These are phyloP conservation scores for Zygothrica quintamaculata DNA, from an alignment of 2,888 invertebrate species.

Conservation along the genomic window DNA sequence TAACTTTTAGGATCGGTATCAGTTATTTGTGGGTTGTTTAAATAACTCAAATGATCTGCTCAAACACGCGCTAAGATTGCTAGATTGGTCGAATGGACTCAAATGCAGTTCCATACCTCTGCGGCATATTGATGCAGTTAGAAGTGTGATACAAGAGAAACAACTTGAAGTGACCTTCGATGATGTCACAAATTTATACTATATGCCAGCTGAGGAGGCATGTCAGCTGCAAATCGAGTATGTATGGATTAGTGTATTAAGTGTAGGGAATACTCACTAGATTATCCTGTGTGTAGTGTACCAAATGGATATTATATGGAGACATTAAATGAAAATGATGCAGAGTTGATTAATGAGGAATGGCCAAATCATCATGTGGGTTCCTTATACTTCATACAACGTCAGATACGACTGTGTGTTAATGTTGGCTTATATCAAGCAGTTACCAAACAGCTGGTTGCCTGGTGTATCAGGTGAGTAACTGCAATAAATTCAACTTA, in stretches of 20 bases:
- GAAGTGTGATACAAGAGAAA: conserved; percentile 65
- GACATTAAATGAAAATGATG: conserved; percentile 61
- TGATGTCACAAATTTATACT: conserved; percentile 63
- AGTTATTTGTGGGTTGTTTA: conserved; percentile 80
- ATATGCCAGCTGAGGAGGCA: conserved; percentile 68
- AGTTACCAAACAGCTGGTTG: conserved; percentile 73
- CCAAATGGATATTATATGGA: conserved; percentile 63
- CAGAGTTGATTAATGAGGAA: conserved; percentile 65
- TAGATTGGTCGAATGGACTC: conserved; percentile 81
- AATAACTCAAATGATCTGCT: conserved; percentile 40
- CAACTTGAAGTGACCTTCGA: conserved; percentile 67
- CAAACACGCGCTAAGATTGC: conserved; percentile 64
- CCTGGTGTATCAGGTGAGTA: conserved; percentile 83
- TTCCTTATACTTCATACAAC: conserved; percentile 73
- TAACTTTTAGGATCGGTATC: conserved; percentile 81
- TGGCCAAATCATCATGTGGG: conserved; percentile 82
- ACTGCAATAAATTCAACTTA: background rate
- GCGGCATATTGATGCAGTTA: conserved; percentile 55
- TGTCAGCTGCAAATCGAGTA: conserved; percentile 67
- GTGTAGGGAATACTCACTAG: background rate
- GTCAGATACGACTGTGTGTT: conserved; percentile 75
- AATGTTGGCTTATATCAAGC: conserved; percentile 78
- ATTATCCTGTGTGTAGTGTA: conserved; percentile 50
- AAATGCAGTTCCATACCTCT: conserved; percentile 81
- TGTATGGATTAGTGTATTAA: background rate